These are phyloP conservation scores for Diloba caeruleocephala DNA, from an alignment of 2,888 invertebrate species.

Conservation along the genomic window DNA sequence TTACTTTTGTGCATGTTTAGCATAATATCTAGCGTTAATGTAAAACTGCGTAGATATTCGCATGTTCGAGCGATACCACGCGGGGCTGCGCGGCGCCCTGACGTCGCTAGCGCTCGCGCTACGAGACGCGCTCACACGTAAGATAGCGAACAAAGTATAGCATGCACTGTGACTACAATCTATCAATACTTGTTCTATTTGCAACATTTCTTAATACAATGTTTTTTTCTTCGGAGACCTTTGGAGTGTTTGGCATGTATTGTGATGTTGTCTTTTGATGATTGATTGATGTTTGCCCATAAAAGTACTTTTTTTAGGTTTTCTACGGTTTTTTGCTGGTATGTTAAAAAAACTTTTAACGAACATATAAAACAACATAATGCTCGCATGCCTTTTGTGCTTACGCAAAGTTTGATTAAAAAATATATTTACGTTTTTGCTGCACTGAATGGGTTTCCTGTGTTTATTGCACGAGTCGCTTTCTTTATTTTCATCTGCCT, in stretches of 20 bases:
- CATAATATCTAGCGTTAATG: constrained; percentile 26
- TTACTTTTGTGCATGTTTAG: constrained; percentile 28
- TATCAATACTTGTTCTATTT: background rate
- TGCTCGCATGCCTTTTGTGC: no score
- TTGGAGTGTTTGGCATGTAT: constrained; percentile 14
- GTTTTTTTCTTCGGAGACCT: background rate
- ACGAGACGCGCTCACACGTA: constrained; percentile 91
- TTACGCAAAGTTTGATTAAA: no score
- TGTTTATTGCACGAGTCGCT: no score
- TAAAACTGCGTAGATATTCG: constrained; percentile 74
- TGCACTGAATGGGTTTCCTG: no score
- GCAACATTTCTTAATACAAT: no score
- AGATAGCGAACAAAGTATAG: constrained; percentile 75
- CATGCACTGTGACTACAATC: constrained; percentile 58
- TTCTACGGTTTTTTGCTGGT: no score
- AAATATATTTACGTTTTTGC: no score
- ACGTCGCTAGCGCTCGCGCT: constrained; percentile 91
- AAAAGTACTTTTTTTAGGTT: no score
- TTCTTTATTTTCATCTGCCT: no score
- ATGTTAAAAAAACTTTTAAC: no score
- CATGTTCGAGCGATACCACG: constrained; percentile 90
- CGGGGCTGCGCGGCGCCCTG: constrained; percentile 89
- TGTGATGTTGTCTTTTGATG: background rate
- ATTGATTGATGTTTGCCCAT: no score
- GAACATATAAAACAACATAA: no score